phyloP scores from a whole-genome alignment of 2,113 vertebrate species.

The Ciconia boyciana region DNA sequence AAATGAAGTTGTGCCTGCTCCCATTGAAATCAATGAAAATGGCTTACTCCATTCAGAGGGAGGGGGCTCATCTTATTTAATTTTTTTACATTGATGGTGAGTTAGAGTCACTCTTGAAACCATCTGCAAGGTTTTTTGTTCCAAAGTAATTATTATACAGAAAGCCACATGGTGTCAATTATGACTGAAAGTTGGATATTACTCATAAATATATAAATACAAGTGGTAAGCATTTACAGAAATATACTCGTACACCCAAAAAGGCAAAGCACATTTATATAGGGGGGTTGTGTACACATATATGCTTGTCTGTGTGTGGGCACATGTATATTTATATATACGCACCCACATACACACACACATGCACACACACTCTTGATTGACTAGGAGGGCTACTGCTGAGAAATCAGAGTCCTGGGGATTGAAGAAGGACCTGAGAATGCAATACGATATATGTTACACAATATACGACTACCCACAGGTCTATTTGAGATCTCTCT shows the following conservation, averaged over 20 bases:
- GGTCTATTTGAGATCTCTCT: neutral
- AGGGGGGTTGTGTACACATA: neutral
- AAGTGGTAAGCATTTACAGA: conserved; percentile 6
- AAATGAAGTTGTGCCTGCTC: neutral
- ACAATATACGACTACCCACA: neutral
- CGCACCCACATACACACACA: neutral
- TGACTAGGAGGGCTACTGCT: neutral
- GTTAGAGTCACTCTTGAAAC: conserved; percentile 23
- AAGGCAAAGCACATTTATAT: neutral
- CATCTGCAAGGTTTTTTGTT: conserved; percentile 32
- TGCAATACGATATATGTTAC: neutral
- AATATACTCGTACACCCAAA: neutral
- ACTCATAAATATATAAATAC: conserved; percentile 13
- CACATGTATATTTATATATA: neutral
- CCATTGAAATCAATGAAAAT: conserved; percentile 20
- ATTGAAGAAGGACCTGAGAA: neutral
- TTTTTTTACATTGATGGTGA: neutral
- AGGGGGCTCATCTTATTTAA: neutral
- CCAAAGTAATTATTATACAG: conserved; percentile 14
- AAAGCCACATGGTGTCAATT: conserved; percentile 4
- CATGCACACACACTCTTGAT: neutral
- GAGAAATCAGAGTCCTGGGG: neutral
- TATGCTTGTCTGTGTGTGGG: neutral
- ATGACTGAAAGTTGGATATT: neutral
- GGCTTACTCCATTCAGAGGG: neutral